A percentile compares a stretch with the other conserved stretches of the same genome.
These are phyloP conservation scores for Palythoa caribaeorum DNA, from an alignment of 92 coral and sea anemone species.

Conservation along the genomic window DNA sequence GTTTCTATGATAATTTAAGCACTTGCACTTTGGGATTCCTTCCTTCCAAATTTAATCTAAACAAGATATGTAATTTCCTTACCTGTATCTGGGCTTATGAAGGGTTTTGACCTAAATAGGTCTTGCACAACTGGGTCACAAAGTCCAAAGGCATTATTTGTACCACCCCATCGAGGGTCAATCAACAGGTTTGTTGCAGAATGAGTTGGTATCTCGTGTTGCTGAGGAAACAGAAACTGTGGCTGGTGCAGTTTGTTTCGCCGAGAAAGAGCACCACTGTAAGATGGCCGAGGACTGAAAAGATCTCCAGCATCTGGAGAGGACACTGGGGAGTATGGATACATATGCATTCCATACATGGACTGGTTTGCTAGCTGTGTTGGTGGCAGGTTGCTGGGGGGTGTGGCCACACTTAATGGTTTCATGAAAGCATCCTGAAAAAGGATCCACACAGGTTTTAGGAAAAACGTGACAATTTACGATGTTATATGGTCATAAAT, in stretches of 20 bases:
- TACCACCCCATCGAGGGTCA: conserved; percentile 90
- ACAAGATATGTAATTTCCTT: not conserved
- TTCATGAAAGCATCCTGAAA: conserved; percentile 45
- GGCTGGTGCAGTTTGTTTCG: conserved; percentile 58
- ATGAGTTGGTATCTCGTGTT: conserved; percentile 44
- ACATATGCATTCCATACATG: conserved; percentile 75
- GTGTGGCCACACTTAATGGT: conserved; percentile 81
- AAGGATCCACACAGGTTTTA: not conserved
- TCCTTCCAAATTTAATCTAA: not conserved
- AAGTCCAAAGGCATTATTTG: conserved; percentile 73
- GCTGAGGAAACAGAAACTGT: conserved; percentile 43
- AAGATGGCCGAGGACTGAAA: conserved; percentile 84
- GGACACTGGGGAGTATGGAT: conserved; percentile 89
- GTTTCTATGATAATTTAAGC: too few relatives aligned
- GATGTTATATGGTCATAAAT: too few relatives aligned
- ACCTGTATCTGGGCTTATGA: conserved; percentile 30
- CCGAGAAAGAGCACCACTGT: conserved; percentile 71
- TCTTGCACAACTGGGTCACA: conserved; percentile 57
- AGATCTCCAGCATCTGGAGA: conserved; percentile 80
- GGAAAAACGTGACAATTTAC: not conserved
- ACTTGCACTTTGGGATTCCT: too few relatives aligned
- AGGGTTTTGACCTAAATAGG: conserved; percentile 20
- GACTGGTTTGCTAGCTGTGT: conserved; percentile 81
- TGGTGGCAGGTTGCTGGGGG: conserved; percentile 94
- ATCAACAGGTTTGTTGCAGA: conserved; percentile 75